Evolutionary conservation across 2,113 vertebrate genomes (phyloP), one percentile per base, ranked within the genome.

Genomic region (Tachysurus fulvidraco): DNA sequence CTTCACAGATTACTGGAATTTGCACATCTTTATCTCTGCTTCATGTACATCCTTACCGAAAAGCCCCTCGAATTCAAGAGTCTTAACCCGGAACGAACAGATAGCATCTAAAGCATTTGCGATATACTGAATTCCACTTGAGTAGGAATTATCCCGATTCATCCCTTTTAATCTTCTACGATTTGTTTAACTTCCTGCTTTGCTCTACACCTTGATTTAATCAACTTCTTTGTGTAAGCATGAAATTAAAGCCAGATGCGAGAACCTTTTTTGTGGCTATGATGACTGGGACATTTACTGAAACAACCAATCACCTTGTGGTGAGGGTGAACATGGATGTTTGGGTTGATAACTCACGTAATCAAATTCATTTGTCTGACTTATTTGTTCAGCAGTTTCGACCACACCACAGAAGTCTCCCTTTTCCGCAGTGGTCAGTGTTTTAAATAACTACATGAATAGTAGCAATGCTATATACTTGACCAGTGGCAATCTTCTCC

Each of bases 171-270:
- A 65, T 28, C n/a, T 28, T 28, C 12, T 30, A 65, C 28, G 64
- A 65, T 65, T 28, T 77, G 28, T 14, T 28, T 14, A 65, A 62
- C 60, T 55, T 17, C 23, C 23, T 13, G 23, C 11, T 46, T n/a
- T 64, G 13, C 23, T 62, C 60, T 9, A 62, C 60, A 25, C 60
- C 60, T 62, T 62, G 60, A 62, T 62, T 62, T 62, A 62, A 23
- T 76, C 83, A n/a, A 50, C 76, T 28, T 88, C 80, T 74, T 64
- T 36, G 87, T 3, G n/a, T n/a, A 65, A 65, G 28, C 30, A 28
- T 62, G 60, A 69, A 69, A n/a, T 25, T 65, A 25, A 65, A 28
- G 62, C 25, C 62, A 69, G 28, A 36, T 65, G 62, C 28, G n/a
- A 28, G 62, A 28, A 65, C 1, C 28, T 30, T 69, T n/a, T 17